These are phyloP conservation scores for Neria commutata DNA, from an alignment of 2,888 invertebrate genomes.

Conservation along the genomic window DNA sequence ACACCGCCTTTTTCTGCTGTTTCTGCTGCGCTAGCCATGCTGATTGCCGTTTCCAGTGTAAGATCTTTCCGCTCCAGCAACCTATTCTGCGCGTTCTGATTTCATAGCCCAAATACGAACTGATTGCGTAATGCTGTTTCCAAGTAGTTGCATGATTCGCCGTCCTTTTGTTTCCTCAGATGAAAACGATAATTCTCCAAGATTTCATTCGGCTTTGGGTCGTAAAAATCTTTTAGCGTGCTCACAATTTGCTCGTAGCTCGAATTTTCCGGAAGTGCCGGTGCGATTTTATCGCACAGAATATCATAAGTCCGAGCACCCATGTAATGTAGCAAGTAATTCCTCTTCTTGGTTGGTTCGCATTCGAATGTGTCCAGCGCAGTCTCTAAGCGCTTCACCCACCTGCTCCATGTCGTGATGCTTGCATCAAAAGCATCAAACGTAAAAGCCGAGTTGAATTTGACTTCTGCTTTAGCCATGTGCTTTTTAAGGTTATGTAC, in stretches of 20 bases:
- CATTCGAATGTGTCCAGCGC: slow-evolving; percentile 11
- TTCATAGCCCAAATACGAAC: slow-evolving; percentile 40
- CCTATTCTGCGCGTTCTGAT: slow-evolving; percentile 36
- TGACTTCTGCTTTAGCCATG: too few relatives aligned
- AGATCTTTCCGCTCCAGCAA: slow-evolving; percentile 37
- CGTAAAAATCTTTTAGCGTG: slow-evolving; percentile 1
- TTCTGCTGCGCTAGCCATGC: slow-evolving; percentile 39
- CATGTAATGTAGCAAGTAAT: slow-evolving; percentile 20
- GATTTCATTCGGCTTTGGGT: slow-evolving; percentile 23
- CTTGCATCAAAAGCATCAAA: neutral
- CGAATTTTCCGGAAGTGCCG: slow-evolving; percentile 5
- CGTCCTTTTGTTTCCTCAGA: neutral
- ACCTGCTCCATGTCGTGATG: neutral
- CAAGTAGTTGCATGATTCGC: slow-evolving; percentile 38
- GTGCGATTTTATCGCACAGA: slow-evolving; percentile 3
- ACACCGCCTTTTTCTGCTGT: slow-evolving; percentile 33
- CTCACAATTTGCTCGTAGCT: slow-evolving; percentile 13
- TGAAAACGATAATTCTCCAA: slow-evolving; percentile 11
- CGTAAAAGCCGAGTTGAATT: neutral
- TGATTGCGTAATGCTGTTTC: slow-evolving; percentile 41
- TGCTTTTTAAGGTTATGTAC: too few relatives aligned
- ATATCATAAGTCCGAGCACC: slow-evolving; percentile 10
- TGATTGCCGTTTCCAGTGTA: slow-evolving; percentile 34
- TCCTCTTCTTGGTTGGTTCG: slow-evolving; percentile 3
- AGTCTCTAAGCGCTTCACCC: neutral